Evolutionary conservation across 1,140 invertebrate genomes (phyloP).

Genomic region (Achatina immaculata): DNA sequence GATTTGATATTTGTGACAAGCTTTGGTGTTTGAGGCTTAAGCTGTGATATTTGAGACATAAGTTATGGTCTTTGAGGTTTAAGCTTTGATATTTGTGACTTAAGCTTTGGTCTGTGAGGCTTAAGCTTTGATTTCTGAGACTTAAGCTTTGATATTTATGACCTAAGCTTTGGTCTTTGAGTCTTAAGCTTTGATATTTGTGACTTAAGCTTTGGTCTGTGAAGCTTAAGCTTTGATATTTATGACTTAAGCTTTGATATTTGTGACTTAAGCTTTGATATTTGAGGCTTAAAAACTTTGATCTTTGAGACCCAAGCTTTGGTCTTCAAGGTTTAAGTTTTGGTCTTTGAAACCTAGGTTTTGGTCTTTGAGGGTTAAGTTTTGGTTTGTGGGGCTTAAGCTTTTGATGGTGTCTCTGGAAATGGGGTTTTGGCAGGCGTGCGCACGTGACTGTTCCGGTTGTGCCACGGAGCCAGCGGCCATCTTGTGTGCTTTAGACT

Average conservation of each 20-base stretch:
- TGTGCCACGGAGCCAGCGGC: too few relatives aligned
- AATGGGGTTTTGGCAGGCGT: not conserved
- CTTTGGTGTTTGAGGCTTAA: not conserved
- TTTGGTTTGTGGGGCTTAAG: not conserved
- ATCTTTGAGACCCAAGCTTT: not conserved
- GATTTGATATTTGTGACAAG: not conserved
- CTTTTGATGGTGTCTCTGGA: not conserved
- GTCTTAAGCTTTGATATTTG: not conserved
- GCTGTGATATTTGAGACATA: not conserved
- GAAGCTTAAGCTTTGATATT: not conserved
- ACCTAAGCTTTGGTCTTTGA: not conserved
- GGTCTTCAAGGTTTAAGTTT: not conserved
- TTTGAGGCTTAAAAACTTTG: not conserved
- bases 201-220: not conserved
- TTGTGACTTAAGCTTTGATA: not conserved
- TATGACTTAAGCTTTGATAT: not conserved
- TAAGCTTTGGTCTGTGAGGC: not conserved
- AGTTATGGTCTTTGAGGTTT: not conserved
- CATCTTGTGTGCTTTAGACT: too few relatives aligned
- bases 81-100: not conserved
- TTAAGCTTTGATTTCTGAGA: not conserved
- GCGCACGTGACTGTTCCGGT: too few relatives aligned
- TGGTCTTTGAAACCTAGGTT: not conserved
- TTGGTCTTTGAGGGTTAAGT: not conserved
- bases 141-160: not conserved